Conservation (phyloP, 2,797 vertebrate species). For the Sternotherus odoratus region DNA sequence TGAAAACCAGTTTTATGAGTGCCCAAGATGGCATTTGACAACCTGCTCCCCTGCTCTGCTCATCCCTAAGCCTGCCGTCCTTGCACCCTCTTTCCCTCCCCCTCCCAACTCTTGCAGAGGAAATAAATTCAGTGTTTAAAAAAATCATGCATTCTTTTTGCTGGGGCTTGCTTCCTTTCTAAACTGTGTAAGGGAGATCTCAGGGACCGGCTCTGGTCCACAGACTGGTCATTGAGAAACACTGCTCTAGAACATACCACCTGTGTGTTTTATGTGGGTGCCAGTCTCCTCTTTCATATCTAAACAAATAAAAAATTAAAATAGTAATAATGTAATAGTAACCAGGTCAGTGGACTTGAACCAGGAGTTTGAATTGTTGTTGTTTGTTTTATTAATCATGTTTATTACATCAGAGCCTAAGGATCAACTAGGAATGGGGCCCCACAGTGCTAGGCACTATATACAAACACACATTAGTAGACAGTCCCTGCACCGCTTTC, state of each 20-base stretch:
- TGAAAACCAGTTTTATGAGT: no score
- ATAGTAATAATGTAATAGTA: neutral
- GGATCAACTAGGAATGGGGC: neutral
- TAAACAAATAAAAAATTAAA: neutral
- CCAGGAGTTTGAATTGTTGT: neutral
- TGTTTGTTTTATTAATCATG: neutral
- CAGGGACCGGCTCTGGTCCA: neutral
- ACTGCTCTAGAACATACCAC: neutral
- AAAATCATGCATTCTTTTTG: no score
- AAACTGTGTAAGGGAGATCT: neutral
- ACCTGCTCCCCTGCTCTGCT: no score
- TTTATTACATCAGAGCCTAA: neutral
- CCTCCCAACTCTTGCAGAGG: no score
- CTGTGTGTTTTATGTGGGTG: neutral
- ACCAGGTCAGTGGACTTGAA: neutral
- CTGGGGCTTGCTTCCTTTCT: neutral
- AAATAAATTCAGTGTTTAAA: no score
- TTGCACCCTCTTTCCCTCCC: no score
- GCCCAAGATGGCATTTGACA: no score
- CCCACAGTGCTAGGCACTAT: no score
- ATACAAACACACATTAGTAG: no score
- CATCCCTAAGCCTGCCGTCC: no score
- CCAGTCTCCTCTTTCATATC: neutral
- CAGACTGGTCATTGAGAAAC: neutral
- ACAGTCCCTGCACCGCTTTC: no score